Evolutionary conservation across 92 coral and sea anemone species (phyloP), one percentile per base, ranked within the genome.

Genomic region (Actinernus sp.): DNA sequence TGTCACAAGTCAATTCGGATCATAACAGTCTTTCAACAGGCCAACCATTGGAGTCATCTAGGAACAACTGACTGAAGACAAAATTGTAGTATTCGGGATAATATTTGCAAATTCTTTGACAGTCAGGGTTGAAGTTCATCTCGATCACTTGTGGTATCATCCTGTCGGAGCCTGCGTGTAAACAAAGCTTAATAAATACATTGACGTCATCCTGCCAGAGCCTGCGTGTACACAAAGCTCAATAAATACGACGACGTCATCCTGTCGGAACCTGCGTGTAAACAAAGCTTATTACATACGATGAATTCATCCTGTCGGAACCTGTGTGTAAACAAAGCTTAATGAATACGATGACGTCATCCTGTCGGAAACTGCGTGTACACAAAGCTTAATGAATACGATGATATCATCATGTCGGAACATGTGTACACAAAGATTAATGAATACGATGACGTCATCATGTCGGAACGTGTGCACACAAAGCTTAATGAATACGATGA

Each of bases 91-190:
- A 91, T 12, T 95, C 61, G 8, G 99, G 99, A 45, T 83, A 85
- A 43, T 87, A 95, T 29, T 78, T 81, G 32, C 88, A 87, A 2
- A 86, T 86, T 49, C 99, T 73, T 52, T 75, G 74, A 39, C 97
- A 91, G 66, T 95, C 99, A 0, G 99, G 95, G 26, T 63, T 53
- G 72, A 68, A 94, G 71, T 94, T 94, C 68, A 94, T 57, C 73
- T 94, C 98, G 5, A 94, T 59, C 11, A 94, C 72, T 57, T 87
- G 97, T 17, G 98, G 98, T 24, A 91, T 67, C 39, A 94, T 94
- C 23, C 76, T 74, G 27, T 71, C 73, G 43, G 98, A 87, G 24
- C 97, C 98, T 94, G 33, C n/a, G n/a, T n/a, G n/a, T n/a, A n/a
- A n/a, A n/a, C n/a, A n/a, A n/a, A n/a, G n/a, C n/a, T n/a, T n/a